Percentiles rank a stretch among this genome's conserved stretches.
Evolutionary conservation across 2,113 vertebrate genomes (phyloP).

Genomic region (Tricholaema leucomelas): DNA sequence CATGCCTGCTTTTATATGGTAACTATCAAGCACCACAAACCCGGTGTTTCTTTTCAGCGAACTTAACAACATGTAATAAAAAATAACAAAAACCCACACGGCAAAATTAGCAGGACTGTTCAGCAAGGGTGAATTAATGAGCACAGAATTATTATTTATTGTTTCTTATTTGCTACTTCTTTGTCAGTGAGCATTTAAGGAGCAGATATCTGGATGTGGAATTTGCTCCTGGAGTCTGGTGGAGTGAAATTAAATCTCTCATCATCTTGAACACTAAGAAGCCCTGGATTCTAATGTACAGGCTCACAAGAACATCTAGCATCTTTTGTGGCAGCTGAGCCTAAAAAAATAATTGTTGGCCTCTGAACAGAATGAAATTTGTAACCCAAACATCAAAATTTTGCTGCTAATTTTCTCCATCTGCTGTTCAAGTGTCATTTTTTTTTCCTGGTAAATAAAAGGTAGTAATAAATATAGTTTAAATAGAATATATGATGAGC

Average conservation of each 20-base stretch:
- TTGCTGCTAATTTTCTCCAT: not conserved
- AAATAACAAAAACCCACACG: constrained; percentile 48
- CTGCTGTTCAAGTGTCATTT: not conserved
- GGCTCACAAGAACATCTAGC: not conserved
- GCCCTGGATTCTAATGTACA: not conserved
- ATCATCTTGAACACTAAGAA: not conserved
- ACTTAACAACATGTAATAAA: constrained; percentile 65
- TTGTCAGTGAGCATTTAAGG: not conserved
- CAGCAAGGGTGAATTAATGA: constrained; percentile 69
- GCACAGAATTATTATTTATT: constrained; percentile 72
- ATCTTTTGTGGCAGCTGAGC: not conserved
- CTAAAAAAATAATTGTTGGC: not conserved
- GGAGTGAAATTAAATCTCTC: not conserved
- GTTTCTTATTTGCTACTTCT: constrained; percentile 42
- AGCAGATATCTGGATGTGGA: not conserved
- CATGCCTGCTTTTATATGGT: constrained; percentile 46
- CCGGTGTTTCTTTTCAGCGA: constrained; percentile 67
- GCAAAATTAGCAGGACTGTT: constrained; percentile 68
- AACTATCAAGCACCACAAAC: constrained; percentile 65
- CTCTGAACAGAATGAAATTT: not conserved
- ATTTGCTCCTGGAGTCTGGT: not conserved
- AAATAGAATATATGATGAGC: not conserved
- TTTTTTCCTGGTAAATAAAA: not conserved
- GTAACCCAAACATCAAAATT: not conserved
- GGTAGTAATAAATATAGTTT: not conserved